Conservation (phyloP, 2,888 invertebrate genomes). For the Hanleya hanleyi region DNA sequence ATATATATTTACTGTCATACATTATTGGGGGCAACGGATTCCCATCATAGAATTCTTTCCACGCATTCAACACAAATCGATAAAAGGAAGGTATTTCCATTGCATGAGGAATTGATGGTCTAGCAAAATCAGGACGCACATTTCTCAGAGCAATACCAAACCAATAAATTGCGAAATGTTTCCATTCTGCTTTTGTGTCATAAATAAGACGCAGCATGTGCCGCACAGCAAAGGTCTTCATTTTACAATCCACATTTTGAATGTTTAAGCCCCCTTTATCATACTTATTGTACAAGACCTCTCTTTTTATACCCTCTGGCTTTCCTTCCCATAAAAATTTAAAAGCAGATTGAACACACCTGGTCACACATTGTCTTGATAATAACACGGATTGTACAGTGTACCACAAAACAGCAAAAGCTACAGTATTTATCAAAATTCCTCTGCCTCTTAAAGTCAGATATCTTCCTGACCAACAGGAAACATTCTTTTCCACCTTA, state of each 20-base stretch:
- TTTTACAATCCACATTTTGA: background rate
- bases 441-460: background rate
- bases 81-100: background rate
- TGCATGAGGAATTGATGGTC: background rate
- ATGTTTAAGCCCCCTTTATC: background rate
- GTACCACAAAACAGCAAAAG: background rate
- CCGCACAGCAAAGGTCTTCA: background rate
- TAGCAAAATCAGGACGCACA: background rate
- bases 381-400: background rate
- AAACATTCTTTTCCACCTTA: background rate
- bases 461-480: background rate
- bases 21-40: background rate
- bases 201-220: background rate
- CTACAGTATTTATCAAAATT: background rate
- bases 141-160: conserved; percentile 1
- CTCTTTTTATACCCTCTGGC: background rate
- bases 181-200: background rate
- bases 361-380: background rate
- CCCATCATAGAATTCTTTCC: background rate
- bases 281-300: background rate
- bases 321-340: background rate
- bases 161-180: conserved; percentile 7
- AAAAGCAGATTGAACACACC: background rate
- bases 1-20: background rate
- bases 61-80: background rate